A percentile compares a stretch with the other conserved stretches of the same genome.
Conservation (phyloP, 53 echinoderm and acorn worm species). For the Glandiceps talaboti region DNA sequence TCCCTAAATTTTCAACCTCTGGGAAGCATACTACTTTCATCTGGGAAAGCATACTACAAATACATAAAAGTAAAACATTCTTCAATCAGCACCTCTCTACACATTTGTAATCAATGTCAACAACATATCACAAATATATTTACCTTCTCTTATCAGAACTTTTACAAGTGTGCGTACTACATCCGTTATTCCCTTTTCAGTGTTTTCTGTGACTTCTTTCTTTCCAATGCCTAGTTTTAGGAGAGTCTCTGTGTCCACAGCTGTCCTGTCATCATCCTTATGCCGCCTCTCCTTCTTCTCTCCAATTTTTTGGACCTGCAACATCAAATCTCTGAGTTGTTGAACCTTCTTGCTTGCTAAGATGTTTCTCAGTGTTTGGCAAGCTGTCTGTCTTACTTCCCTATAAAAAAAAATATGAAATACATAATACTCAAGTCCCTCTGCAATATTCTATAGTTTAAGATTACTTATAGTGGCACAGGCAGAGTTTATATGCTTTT, state of each 20-base stretch:
- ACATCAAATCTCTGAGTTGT: not conserved
- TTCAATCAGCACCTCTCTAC: no score
- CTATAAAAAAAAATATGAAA: no score
- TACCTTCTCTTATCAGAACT: not conserved
- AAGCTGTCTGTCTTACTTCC: not conserved
- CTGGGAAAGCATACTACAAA: no score
- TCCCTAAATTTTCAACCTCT: no score
- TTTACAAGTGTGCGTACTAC: conserved; percentile 18
- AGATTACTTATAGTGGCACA: no score
- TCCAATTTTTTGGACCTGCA: not conserved
- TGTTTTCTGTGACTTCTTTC: conserved; percentile 6
- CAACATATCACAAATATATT: no score
- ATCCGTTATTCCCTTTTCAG: conserved; percentile 5
- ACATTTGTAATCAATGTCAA: no score
- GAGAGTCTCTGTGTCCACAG: not conserved
- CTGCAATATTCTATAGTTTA: no score
- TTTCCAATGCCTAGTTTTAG: conserved; percentile 9
- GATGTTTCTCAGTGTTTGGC: not conserved
- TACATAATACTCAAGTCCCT: no score
- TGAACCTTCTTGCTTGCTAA: not conserved
- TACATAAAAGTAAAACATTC: no score
- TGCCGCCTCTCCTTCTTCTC: not conserved
- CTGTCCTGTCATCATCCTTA: not conserved
- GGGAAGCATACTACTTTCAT: no score
- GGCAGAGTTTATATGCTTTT: no score